A percentile compares a stretch with the other conserved stretches of the same genome.
These are phyloP conservation scores for Ariopsis seemanni DNA, from an alignment of 2,113 vertebrate species.

Conservation along the genomic window DNA sequence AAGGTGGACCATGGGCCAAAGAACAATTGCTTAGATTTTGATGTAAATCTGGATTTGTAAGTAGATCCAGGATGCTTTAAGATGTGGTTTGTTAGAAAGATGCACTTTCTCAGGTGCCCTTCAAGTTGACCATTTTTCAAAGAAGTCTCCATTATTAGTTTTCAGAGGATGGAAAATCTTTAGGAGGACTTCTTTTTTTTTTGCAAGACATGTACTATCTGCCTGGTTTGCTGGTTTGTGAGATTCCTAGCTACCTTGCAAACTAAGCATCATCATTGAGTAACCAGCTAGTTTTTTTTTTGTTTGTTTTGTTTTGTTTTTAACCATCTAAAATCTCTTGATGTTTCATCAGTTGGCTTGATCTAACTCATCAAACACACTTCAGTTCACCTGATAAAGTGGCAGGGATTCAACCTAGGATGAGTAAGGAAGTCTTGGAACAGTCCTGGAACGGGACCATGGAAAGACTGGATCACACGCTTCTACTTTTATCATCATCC, in stretches of 20 bases:
- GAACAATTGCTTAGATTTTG: too few species aligned
- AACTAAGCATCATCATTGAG: neutral
- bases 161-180: neutral
- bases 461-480: neutral
- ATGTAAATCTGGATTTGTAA: too few species aligned
- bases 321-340: neutral
- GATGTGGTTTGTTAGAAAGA: too few species aligned
- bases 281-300: neutral
- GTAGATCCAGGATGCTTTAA: too few species aligned
- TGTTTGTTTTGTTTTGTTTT: too few species aligned
- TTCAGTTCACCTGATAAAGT: neutral
- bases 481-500: neutral
- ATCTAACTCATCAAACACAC: neutral
- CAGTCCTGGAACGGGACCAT: neutral
- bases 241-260: neutral
- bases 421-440: conserved; percentile 5
- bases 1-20: too few species aligned
- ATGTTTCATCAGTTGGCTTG: neutral
- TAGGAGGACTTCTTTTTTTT: neutral
- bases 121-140: too few species aligned
- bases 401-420: conserved; percentile 7
- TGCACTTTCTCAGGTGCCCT: too few species aligned
- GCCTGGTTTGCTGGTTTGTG: neutral
- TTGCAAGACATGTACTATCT: neutral
- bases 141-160: neutral